Percentiles rank a stretch among this genome's conserved stretches.
Conservation (phyloP, 1,140 invertebrate genomes). For the Metaphire vulgaris region DNA sequence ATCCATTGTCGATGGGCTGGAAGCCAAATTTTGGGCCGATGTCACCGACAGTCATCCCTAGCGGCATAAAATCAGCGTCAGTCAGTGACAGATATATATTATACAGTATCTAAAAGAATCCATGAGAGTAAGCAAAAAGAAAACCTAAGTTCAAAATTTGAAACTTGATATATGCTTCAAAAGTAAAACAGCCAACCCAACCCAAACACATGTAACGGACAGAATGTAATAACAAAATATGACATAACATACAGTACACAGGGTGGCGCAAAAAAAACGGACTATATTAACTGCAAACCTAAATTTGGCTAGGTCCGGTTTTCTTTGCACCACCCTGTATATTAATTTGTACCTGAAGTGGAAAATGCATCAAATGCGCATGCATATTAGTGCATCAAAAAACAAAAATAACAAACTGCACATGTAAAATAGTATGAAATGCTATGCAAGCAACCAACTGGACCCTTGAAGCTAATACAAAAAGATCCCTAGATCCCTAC, state of each 20-base stretch:
- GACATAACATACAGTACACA: too few relatives aligned
- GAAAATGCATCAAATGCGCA: neutral
- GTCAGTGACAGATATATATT: neutral
- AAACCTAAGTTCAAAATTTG: neutral
- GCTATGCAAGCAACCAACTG: neutral
- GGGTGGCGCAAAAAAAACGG: too few relatives aligned
- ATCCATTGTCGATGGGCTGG: conserved; percentile 84
- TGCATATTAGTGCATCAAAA: too few relatives aligned
- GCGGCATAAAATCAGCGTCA: neutral
- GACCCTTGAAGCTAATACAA: neutral
- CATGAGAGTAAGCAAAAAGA: neutral
- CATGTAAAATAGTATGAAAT: neutral
- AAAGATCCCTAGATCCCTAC: conserved; percentile 45
- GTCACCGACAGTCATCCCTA: conserved; percentile 82
- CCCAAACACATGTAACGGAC: too few relatives aligned
- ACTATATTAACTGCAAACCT: too few relatives aligned
- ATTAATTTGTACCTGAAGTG: neutral
- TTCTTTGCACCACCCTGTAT: neutral
- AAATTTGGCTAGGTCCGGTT: too few relatives aligned
- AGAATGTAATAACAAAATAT: too few relatives aligned
- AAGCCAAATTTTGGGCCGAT: conserved; percentile 88
- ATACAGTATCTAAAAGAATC: neutral
- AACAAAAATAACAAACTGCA: neutral
- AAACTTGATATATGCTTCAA: neutral
- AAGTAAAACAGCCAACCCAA: neutral